Percentiles rank a stretch among this genome's conserved stretches.
Conservation (phyloP, 2,113 vertebrate genomes). For the Mesoclemmys tuberculata region DNA sequence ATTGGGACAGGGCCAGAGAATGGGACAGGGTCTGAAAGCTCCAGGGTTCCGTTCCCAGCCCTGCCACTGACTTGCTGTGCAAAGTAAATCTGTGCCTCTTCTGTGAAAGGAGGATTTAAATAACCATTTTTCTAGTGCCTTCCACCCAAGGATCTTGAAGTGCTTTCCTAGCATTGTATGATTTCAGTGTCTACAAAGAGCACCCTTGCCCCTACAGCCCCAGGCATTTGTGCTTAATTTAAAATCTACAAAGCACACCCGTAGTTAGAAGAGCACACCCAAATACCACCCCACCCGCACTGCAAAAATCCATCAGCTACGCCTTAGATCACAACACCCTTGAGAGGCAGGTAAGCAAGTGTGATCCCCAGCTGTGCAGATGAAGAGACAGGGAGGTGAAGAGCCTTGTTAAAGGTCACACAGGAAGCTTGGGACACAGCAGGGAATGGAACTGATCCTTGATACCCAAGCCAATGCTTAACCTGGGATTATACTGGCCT, state of each 20-base stretch:
- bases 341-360: rapidly evolving
- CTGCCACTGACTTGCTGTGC: not conserved
- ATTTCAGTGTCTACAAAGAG: not conserved
- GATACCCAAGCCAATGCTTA: not conserved
- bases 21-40: not conserved
- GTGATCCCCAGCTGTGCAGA: not conserved
- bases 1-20: not conserved
- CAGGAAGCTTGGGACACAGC: not conserved
- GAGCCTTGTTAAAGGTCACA: not conserved
- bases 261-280: not conserved
- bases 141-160: not conserved
- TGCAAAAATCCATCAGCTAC: not conserved
- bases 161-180: conserved; percentile 3
- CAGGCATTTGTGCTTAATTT: not conserved
- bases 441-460: not conserved
- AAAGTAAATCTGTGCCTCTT: not conserved
- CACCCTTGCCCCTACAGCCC: rapidly evolving
- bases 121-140: not conserved
- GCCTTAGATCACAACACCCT: not conserved
- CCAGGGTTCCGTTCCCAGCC: rapidly evolving
- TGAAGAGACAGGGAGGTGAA: not conserved
- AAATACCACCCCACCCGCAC: not conserved
- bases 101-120: rapidly evolving
- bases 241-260: conserved; percentile 4
- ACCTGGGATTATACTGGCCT: no score